These are phyloP conservation scores for Brachionus koreanus DNA, from an alignment of 1,140 invertebrate genomes.

Conservation along the genomic window DNA sequence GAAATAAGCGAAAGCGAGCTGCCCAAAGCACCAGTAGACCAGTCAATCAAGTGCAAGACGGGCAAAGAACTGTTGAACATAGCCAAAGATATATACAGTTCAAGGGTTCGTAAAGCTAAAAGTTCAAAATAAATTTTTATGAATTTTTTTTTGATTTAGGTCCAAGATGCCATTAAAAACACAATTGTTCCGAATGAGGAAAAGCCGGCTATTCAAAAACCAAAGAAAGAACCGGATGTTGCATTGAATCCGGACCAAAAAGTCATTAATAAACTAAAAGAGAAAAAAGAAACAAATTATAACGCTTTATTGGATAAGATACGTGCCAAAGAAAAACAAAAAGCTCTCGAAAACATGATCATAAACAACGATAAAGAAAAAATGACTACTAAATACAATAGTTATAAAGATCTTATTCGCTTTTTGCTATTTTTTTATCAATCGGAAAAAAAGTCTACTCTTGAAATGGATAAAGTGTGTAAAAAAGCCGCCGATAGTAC, in stretches of 20 bases:
- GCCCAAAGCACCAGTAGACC: constrained; percentile 31
- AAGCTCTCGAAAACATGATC: constrained; percentile 9
- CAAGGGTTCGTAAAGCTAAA: not conserved
- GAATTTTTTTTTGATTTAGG: not conserved
- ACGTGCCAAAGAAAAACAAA: constrained; percentile 40
- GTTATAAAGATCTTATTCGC: not conserved
- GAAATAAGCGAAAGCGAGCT: constrained; percentile 38
- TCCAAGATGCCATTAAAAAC: constrained; percentile 34
- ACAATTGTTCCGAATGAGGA: not conserved
- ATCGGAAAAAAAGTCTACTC: constrained; percentile 42
- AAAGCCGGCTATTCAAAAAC: not conserved
- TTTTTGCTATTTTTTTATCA: constrained; percentile 40
- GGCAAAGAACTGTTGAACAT: constrained; percentile 32
- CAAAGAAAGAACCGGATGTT: not conserved
- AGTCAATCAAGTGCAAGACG: constrained; percentile 37
- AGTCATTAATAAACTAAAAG: constrained; percentile 2
- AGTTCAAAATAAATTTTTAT: too few relatives aligned
- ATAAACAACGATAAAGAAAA: constrained; percentile 38
- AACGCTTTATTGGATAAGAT: constrained; percentile 31
- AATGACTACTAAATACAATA: not conserved
- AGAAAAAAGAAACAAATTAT: constrained; percentile 38
- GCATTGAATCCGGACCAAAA: constrained; percentile 6
- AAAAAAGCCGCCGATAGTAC: constrained; percentile 6
- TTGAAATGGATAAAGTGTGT: constrained; percentile 33
- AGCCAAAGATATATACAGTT: constrained; percentile 38